A percentile compares a stretch with the other conserved stretches of the same genome.
These are phyloP conservation scores for Candidula unifasciata DNA, from an alignment of 2,888 invertebrate genomes.

Conservation along the genomic window DNA sequence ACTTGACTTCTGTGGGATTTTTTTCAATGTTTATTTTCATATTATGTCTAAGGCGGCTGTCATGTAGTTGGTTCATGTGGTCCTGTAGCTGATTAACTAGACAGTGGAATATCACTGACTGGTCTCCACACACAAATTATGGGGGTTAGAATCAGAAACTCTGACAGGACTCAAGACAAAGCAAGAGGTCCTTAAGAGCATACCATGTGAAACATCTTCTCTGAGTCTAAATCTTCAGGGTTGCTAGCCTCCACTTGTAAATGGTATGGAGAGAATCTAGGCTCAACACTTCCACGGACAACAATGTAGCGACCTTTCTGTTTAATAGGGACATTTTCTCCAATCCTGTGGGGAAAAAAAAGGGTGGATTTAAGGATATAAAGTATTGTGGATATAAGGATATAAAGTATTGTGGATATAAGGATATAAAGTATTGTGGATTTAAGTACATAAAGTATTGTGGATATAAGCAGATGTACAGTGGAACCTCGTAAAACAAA, in stretches of 20 bases:
- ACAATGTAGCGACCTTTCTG: constrained; percentile 75
- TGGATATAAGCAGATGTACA: too few species aligned
- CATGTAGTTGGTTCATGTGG: too few species aligned
- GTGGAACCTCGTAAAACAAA: too few species aligned
- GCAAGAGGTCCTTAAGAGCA: too few species aligned
- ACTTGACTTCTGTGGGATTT: too few species aligned
- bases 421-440: too few species aligned
- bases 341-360: constrained; percentile 66
- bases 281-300: constrained; percentile 73
- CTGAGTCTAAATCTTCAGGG: constrained; percentile 70
- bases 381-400: too few species aligned
- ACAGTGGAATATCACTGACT: not conserved
- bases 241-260: constrained; percentile 70
- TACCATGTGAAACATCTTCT: constrained; percentile 69
- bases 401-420: too few species aligned
- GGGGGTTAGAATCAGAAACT: not conserved
- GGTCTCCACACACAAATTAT: not conserved
- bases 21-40: too few species aligned
- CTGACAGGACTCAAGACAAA: too few species aligned
- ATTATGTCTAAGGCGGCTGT: too few species aligned
- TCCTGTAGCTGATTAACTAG: not conserved
- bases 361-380: not conserved
- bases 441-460: too few species aligned
- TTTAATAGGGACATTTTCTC: constrained; percentile 71
- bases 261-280: constrained; percentile 72